Conservation (phyloP, 2,797 vertebrate genomes). For the Hypotaenidia philippensis region DNA sequence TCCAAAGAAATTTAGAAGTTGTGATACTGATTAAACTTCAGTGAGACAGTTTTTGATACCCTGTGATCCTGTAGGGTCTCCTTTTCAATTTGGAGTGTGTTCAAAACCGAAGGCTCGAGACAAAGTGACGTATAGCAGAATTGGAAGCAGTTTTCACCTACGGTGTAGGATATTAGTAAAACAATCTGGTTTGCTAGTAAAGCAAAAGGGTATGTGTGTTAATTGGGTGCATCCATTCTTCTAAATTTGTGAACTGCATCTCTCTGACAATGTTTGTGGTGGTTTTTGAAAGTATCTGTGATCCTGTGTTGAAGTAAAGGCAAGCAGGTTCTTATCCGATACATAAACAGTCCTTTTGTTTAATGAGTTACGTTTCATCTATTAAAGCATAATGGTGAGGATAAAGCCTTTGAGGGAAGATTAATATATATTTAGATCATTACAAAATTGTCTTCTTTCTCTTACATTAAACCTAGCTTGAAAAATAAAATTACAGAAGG, state of each 20-base stretch:
- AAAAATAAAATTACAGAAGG: not conserved
- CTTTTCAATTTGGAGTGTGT: not conserved
- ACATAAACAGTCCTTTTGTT: not conserved
- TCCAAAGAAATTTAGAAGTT: not conserved
- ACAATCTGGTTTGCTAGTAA: not conserved
- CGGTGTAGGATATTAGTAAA: not conserved
- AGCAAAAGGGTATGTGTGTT: not conserved
- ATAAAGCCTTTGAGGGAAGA: not conserved
- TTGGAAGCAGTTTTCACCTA: not conserved
- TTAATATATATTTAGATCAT: conserved; percentile 11
- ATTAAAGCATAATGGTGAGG: not conserved
- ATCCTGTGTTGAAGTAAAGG: not conserved
- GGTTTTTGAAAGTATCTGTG: not conserved
- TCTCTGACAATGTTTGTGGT: not conserved
- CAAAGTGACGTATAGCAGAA: not conserved
- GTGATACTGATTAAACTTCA: not conserved
- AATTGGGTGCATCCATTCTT: not conserved
- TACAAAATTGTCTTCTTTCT: not conserved
- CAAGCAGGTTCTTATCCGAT: conserved; percentile 6
- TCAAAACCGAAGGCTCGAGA: not conserved
- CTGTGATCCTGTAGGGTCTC: not conserved
- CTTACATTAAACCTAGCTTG: not conserved
- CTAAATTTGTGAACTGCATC: not conserved
- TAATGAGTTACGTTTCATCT: conserved; percentile 24
- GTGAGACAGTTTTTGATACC: not conserved